Conservation (phyloP, 2,888 invertebrate species). For the Dusona sp. region DNA sequence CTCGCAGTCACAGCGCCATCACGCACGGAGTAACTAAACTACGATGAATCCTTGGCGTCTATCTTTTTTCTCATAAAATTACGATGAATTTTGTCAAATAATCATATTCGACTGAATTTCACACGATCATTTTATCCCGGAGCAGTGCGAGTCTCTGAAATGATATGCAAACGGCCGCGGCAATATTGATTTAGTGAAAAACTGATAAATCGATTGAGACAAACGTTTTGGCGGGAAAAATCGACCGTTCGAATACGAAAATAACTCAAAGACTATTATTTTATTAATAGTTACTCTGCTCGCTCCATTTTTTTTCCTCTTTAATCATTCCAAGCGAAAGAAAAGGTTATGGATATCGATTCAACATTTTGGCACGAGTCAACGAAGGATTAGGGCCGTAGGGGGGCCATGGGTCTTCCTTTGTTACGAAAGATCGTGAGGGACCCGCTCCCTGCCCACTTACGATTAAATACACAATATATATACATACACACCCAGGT, state of each 20-base stretch:
- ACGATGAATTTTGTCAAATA: not conserved
- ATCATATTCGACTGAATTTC: not conserved
- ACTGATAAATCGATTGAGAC: not conserved
- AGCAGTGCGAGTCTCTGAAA: not conserved
- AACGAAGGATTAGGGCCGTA: slow-evolving; percentile 16
- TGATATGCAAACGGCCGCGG: not conserved
- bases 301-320: no score
- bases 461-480: not conserved
- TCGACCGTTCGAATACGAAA: slow-evolving; percentile 12
- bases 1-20: slow-evolving; percentile 11
- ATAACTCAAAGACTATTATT: not conserved
- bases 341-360: slow-evolving; percentile 20
- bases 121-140: not conserved
- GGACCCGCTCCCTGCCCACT: not conserved
- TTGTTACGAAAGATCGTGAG: slow-evolving; percentile 43
- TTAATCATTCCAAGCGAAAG: not conserved
- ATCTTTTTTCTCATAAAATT: slow-evolving; percentile 25
- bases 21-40: not conserved
- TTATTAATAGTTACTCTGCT: not conserved
- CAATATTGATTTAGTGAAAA: not conserved
- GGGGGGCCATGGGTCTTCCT: slow-evolving; percentile 16
- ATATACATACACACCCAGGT: slow-evolving; percentile 29
- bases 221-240: slow-evolving; percentile 32
- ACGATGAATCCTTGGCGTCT: not conserved
- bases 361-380: slow-evolving; percentile 12